phyloP scores from a whole-genome alignment of 2,888 invertebrate species.

The Chironomus tentans region DNA sequence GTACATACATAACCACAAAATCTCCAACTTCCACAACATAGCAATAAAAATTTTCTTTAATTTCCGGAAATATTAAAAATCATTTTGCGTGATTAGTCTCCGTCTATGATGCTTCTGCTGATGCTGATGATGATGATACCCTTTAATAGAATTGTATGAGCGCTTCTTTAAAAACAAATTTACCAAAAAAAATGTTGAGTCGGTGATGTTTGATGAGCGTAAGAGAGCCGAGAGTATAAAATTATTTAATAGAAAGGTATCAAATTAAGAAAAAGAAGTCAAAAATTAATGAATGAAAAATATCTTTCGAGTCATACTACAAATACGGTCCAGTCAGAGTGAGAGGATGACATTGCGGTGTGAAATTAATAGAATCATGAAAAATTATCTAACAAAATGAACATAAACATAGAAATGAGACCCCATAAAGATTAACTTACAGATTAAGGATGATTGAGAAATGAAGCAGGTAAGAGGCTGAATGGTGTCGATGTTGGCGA shows the following conservation, averaged over 20 bases:
- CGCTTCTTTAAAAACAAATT: not conserved
- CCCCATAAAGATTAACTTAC: not conserved
- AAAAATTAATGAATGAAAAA: slow-evolving; percentile 20
- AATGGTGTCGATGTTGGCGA: slow-evolving; percentile 7
- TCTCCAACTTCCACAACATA: no score
- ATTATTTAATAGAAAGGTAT: no score
- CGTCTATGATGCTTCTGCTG: not conserved
- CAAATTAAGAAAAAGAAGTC: no score
- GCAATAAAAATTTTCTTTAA: no score
- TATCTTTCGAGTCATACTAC: not conserved
- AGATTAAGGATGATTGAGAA: not conserved
- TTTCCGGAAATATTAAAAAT: not conserved
- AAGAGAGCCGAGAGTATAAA: no score
- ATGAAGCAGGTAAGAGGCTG: slow-evolving; percentile 1
- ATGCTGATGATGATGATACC: not conserved
- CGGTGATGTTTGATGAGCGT: not conserved
- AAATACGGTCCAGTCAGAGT: not conserved
- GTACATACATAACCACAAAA: no score
- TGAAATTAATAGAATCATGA: slow-evolving; percentile 26
- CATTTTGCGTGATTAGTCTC: not conserved
- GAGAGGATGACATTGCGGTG: slow-evolving; percentile 21
- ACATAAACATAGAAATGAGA: not conserved
- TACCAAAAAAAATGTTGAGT: not conserved
- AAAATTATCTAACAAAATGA: slow-evolving; percentile 8
- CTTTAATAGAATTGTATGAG: not conserved